Conservation (phyloP, 1,140 invertebrate genomes). For the Myzus persicae region DNA sequence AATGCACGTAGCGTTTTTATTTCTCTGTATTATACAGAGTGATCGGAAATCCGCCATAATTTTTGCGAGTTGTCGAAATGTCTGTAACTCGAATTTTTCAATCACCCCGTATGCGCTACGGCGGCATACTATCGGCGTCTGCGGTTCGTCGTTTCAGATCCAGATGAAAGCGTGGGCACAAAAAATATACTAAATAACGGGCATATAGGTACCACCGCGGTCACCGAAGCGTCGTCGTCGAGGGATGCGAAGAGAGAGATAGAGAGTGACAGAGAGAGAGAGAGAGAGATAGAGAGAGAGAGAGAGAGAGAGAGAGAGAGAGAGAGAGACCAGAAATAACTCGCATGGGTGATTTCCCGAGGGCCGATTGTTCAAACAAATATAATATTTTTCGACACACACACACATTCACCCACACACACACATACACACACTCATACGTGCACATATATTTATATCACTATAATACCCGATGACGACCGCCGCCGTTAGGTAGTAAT, state of each 20-base stretch:
- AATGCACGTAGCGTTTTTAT: neutral
- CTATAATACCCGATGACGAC: neutral
- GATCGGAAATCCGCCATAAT: neutral
- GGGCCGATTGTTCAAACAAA: neutral
- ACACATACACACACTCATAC: neutral
- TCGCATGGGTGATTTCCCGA: constrained; percentile 1
- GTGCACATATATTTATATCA: neutral
- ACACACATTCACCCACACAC: neutral
- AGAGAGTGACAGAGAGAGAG: too few relatives aligned
- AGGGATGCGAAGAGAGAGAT: neutral
- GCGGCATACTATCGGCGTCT: neutral
- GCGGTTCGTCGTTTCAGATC: neutral
- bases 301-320: neutral
- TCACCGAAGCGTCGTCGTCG: neutral
- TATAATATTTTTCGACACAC: neutral
- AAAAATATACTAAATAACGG: neutral
- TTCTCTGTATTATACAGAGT: neutral
- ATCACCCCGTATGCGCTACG: neutral
- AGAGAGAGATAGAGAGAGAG: too few relatives aligned
- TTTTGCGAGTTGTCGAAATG: neutral
- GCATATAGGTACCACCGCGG: too few relatives aligned
- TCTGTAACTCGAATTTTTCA: neutral
- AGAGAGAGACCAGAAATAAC: neutral
- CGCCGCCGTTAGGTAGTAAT: neutral
- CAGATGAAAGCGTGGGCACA: neutral